Base-by-base conservation (phyloP, 2,113 vertebrate species). In the Lates calcarifer region DNA sequence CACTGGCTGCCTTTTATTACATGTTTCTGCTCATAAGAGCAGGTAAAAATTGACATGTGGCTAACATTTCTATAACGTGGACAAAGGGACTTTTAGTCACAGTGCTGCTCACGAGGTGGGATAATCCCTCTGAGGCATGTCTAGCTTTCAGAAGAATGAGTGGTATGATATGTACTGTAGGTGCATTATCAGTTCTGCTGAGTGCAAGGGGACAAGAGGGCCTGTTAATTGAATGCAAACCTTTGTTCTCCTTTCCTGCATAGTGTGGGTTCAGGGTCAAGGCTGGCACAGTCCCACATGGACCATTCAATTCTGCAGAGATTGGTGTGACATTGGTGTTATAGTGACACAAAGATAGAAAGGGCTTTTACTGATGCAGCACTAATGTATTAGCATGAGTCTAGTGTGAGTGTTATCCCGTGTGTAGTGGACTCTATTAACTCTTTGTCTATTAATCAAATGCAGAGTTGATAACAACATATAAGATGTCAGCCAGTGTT, bases 41-140 rank as follows among this genome's bases (percentile, higher is more conserved):
- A 49, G 35, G 33, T 53, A 57, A 7, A 64, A 82, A 74, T 33
- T 1, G 24, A 73, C 64, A 35, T 65, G 51, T 45, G 69, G 33
- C 45, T 55, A 67, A 56, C 61, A 60, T 79, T 79, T 86, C 53
- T 60, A 37, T 24, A 11, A 82, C 79, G 20, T 65, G 29, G 41
- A 79, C 33, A 82, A 78, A 82, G 45, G 41, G 13, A 79, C 58
- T 68, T 84, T 82, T 71, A 68, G 55, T 56, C 57, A 81, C 81
- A 76, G 33, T 68, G 56, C 61, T 41, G 73, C 68, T 87, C 79
- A 86, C 31, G 51, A 81, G 82, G 70, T 85, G 74, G 58, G 62
- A 82, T 88, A 82, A 87, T 88, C 79, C 71, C 29, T 81, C 62
- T 49, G 57, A 84, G 81, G 74, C 82, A 77, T 65, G 31, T 81